Base-by-base conservation (phyloP, 2,888 invertebrate genomes). In the Lochmaea crataegi region DNA sequence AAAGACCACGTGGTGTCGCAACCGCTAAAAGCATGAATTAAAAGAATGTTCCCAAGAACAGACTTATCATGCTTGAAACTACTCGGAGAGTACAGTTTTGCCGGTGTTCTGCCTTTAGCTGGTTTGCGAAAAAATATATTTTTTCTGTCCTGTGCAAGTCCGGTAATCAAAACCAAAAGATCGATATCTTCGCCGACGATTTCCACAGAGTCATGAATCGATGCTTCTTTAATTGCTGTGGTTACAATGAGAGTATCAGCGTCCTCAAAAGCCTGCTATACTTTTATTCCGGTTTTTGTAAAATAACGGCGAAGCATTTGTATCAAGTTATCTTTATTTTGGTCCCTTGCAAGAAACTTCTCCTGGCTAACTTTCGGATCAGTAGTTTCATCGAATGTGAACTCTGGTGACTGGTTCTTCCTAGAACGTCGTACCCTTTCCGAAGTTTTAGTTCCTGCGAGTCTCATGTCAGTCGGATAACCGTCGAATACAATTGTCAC, bases 381-480 rank as follows among this genome's bases (percentile, higher is more conserved):
- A 42, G 42, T 12, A 42, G 42, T 42, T 42, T 11, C 58, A 58
- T 58, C 10, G 14, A 58, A 22, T 12, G 10, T 22, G 26, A 58
- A 58, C 26, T 58, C 58, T 26, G 58, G 58, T 26, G 58, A 32
- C 12, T 1, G 58, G 58, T 58, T 11, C 26, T 58, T 58, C 12
- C 58, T 58, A 5, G 58, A 58, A 58, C 58, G 7, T 58, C 58
- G 58, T 58, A 5, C 22, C 18, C 58, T 26, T 58, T 58, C 58
- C 58, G 32, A 58, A 18, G 32, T 26, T 58, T 58, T 58, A 12
- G 58, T 58, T 58, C 10, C 58, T 58, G 58, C 26, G 32, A 58
- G 18, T 11, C 26, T 58, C 14, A 58, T 32, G 26, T 58, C 26
- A 58, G 18, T 58, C 58, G 58, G 14, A 58, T 58, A 58, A 18